Conservation (phyloP, 2,797 vertebrate species). For the Catharus ustulatus region DNA sequence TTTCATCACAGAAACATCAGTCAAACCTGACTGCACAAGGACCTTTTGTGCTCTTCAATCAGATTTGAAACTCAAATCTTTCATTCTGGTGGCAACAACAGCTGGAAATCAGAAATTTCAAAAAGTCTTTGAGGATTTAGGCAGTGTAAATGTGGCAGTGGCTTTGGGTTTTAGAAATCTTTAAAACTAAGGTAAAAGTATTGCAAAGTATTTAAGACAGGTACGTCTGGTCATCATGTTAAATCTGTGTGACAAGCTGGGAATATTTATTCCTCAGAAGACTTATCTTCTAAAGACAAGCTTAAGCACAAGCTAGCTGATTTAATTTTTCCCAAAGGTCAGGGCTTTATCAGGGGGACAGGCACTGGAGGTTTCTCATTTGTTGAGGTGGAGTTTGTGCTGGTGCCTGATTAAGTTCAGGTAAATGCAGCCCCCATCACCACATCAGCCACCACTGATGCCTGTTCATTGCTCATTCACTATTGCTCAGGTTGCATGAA, state of each 20-base stretch:
- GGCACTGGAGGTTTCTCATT: background rate
- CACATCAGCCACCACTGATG: no score
- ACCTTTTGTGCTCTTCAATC: background rate
- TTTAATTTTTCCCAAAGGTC: background rate
- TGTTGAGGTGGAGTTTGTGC: background rate
- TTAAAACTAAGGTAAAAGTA: background rate
- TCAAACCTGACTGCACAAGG: background rate
- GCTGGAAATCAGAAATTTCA: background rate
- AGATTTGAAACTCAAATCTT: background rate
- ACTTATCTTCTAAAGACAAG: constrained; percentile 5
- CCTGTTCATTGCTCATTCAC: background rate
- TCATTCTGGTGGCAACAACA: background rate
- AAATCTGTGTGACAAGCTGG: background rate
- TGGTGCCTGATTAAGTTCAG: background rate
- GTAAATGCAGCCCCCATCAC: background rate
- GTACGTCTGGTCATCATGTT: background rate
- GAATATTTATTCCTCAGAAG: constrained; percentile 1
- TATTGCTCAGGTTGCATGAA: background rate
- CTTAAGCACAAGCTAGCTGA: constrained; percentile 5
- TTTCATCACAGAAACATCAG: background rate
- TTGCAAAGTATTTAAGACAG: background rate
- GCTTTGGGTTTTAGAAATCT: background rate
- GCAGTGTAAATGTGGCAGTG: background rate
- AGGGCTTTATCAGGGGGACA: background rate
- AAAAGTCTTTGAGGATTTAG: background rate